Percentiles rank a stretch among this genome's conserved stretches.
phyloP scores from a whole-genome alignment of 2,888 invertebrate species.

The Cataglyphis altisquamis region DNA sequence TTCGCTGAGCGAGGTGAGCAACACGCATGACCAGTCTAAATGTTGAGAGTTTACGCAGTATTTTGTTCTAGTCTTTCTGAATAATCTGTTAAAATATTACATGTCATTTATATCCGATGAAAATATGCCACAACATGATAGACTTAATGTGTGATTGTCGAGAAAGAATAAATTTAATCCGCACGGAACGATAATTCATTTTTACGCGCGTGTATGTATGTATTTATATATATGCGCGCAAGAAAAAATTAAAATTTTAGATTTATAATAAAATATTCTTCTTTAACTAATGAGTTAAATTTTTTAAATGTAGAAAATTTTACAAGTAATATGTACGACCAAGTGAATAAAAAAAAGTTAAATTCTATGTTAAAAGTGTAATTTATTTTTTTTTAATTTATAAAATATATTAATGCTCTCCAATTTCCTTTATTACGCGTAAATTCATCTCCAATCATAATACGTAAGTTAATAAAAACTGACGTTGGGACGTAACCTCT shows the following conservation, averaged over 20 bases:
- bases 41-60: conserved; percentile 37
- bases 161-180: conserved; percentile 15
- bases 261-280: conserved; percentile 11
- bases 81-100: conserved; percentile 31
- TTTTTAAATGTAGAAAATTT: background rate
- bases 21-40: conserved; percentile 49
- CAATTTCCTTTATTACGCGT: background rate
- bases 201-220: background rate
- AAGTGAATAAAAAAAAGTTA: background rate
- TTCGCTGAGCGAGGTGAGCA: conserved; percentile 26
- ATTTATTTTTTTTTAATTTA: background rate
- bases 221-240: background rate
- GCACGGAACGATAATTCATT: background rate
- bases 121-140: conserved; percentile 18
- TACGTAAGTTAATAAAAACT: conserved; percentile 42
- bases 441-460: conserved; percentile 25
- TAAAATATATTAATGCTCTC: conserved; percentile 8
- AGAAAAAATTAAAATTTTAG: conserved; percentile 1
- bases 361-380: conserved; percentile 19
- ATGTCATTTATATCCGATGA: background rate
- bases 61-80: conserved; percentile 19
- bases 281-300: background rate
- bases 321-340: background rate
- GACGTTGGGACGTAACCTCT: conserved; percentile 33
- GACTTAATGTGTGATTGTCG: conserved; percentile 26